phyloP scores from a whole-genome alignment of 1,140 invertebrate species.

The Drosophila kohkoa region DNA sequence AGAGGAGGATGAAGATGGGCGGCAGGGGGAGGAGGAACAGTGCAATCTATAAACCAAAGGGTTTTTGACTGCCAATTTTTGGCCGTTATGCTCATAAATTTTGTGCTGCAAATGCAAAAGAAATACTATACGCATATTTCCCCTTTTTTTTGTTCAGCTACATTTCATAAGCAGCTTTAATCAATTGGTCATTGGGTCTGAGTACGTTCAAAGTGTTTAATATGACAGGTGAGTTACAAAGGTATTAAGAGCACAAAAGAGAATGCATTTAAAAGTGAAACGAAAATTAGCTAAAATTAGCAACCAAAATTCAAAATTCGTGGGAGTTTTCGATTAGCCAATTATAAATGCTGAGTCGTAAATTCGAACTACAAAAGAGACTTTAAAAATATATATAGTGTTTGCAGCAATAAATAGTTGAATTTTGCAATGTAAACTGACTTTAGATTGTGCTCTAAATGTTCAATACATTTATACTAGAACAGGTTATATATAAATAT shows the following conservation, averaged over 20 bases:
- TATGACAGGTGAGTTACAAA: background rate
- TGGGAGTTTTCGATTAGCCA: too few relatives aligned
- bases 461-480: too few relatives aligned
- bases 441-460: too few relatives aligned
- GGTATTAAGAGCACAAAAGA: too few relatives aligned
- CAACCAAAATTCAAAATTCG: background rate
- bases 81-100: constrained; percentile 39
- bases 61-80: constrained; percentile 38
- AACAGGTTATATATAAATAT: too few relatives aligned
- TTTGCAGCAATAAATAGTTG: too few relatives aligned
- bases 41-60: constrained; percentile 31
- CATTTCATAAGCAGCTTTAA: constrained; percentile 40
- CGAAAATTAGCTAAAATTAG: background rate
- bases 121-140: background rate
- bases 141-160: background rate
- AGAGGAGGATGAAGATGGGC: background rate
- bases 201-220: too few relatives aligned
- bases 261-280: background rate
- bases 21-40: background rate
- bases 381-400: too few relatives aligned
- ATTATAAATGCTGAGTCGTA: too few relatives aligned
- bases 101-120: constrained; percentile 8
- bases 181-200: constrained; percentile 5
- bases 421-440: too few relatives aligned
- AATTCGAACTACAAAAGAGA: too few relatives aligned